Conservation (phyloP, 2,888 invertebrate species). For the Strigamia transsilvanica region DNA sequence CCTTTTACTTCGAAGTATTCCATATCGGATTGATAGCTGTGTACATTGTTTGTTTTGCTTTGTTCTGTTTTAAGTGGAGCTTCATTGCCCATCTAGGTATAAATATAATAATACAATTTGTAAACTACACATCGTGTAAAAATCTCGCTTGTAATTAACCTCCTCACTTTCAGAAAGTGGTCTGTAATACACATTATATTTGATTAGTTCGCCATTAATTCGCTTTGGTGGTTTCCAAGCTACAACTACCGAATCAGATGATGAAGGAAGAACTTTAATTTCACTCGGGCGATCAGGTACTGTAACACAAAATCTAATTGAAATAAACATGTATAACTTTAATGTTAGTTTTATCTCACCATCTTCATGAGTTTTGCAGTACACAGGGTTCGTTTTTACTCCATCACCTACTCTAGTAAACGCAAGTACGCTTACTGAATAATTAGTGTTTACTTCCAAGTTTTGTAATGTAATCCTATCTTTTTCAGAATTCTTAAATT, state of each 20-base stretch:
- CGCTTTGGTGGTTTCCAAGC: conserved; percentile 84
- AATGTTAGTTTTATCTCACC: conserved; percentile 66
- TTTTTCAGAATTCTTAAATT: not conserved
- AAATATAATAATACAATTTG: not conserved
- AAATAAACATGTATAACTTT: too few relatives aligned
- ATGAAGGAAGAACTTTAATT: conserved; percentile 82
- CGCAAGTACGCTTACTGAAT: conserved; percentile 83
- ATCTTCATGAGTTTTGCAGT: conserved; percentile 85
- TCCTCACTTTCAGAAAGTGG: conserved; percentile 55
- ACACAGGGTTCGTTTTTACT: conserved; percentile 76
- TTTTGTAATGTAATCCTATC: conserved; percentile 36
- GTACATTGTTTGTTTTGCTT: not conserved
- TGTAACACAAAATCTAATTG: conserved; percentile 61
- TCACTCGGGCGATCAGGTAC: conserved; percentile 86
- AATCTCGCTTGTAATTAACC: conserved; percentile 50
- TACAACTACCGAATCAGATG: conserved; percentile 82
- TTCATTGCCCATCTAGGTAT: not conserved
- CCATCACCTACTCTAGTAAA: conserved; percentile 88
- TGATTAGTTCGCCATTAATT: conserved; percentile 81
- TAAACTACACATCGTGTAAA: not conserved
- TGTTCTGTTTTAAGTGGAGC: not conserved
- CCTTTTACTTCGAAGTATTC: conserved; percentile 46
- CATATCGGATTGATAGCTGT: not conserved
- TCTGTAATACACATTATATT: conserved; percentile 79
- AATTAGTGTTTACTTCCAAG: conserved; percentile 84